These are phyloP conservation scores for Ganaspis sp. DNA, from an alignment of 1,140 invertebrate genomes.

Conservation along the genomic window DNA sequence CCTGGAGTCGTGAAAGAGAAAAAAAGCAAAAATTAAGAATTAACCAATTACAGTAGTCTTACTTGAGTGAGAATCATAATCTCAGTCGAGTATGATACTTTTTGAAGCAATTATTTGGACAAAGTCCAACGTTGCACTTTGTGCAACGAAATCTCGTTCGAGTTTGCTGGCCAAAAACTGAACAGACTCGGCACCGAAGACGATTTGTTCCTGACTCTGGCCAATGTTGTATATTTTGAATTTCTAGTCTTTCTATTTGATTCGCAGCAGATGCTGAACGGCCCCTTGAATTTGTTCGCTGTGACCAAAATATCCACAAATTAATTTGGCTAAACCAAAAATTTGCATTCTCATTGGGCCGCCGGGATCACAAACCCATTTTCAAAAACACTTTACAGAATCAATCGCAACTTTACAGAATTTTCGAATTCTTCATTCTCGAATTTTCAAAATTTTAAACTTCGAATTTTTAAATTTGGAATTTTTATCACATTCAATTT, in stretches of 20 bases:
- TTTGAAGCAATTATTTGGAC: slow-evolving; percentile 10
- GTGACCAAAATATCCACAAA: not conserved
- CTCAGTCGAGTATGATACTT: slow-evolving; percentile 9
- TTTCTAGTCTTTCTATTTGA: slow-evolving; percentile 10
- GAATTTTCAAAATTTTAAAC: too few relatives aligned
- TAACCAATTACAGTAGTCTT: not conserved
- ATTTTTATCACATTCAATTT: too few relatives aligned
- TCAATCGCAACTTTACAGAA: not conserved
- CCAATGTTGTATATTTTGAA: slow-evolving; percentile 14
- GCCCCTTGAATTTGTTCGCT: slow-evolving; percentile 4
- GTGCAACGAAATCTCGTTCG: slow-evolving; percentile 8
- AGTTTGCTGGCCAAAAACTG: not conserved
- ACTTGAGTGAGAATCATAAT: slow-evolving; percentile 10
- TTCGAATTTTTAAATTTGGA: too few relatives aligned
- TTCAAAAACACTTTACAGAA: not conserved
- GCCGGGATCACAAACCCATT: not conserved
- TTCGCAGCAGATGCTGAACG: slow-evolving; percentile 4
- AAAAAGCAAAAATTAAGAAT: not conserved
- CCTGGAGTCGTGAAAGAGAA: not conserved
- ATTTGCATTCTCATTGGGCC: slow-evolving; percentile 8
- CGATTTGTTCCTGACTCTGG: slow-evolving; percentile 7
- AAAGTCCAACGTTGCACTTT: slow-evolving; percentile 2
- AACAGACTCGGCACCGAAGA: slow-evolving; percentile 8
- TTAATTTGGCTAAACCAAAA: not conserved
- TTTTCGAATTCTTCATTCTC: too few relatives aligned